Evolutionary conservation across 2,113 vertebrate genomes (phyloP).

Genomic region (Atrichornis clamosus): DNA sequence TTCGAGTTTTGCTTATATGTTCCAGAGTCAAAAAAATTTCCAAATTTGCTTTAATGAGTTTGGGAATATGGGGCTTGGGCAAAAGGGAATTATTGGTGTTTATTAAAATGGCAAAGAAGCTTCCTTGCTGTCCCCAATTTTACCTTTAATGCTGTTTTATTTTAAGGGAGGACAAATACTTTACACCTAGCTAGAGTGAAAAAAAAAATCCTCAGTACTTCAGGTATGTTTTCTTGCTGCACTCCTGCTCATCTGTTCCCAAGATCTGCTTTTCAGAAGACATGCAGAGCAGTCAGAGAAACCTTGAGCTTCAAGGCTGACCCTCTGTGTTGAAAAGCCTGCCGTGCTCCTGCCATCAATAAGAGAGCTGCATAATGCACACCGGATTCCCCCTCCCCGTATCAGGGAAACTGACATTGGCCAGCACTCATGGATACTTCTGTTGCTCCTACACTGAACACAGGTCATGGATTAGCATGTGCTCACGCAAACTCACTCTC

Average conservation of each 20-base stretch:
- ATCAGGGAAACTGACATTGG: neutral
- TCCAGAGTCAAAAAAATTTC: constrained; percentile 38
- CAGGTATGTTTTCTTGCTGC: neutral
- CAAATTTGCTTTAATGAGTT: constrained; percentile 73
- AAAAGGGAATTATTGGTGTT: constrained; percentile 69
- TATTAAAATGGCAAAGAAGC: constrained; percentile 73
- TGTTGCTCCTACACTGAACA: neutral
- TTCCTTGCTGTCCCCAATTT: constrained; percentile 59
- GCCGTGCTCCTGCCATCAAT: neutral
- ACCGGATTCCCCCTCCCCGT: neutral
- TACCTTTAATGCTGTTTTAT: constrained; percentile 5
- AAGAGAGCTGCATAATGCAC: neutral
- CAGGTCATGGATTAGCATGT: neutral
- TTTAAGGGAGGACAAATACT: neutral
- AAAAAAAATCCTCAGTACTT: neutral
- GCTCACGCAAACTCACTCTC: fast-evolving
- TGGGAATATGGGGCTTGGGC: constrained; percentile 58
- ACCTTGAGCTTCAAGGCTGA: neutral
- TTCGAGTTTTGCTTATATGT: constrained; percentile 63
- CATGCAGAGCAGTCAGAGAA: neutral
- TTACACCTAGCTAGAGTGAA: neutral
- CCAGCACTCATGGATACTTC: neutral
- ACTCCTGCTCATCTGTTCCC: neutral
- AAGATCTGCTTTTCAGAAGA: neutral
- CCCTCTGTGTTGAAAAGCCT: neutral